These are phyloP conservation scores for Phrynosoma blainvillii DNA, from an alignment of 2,113 vertebrate genomes.

Conservation along the genomic window DNA sequence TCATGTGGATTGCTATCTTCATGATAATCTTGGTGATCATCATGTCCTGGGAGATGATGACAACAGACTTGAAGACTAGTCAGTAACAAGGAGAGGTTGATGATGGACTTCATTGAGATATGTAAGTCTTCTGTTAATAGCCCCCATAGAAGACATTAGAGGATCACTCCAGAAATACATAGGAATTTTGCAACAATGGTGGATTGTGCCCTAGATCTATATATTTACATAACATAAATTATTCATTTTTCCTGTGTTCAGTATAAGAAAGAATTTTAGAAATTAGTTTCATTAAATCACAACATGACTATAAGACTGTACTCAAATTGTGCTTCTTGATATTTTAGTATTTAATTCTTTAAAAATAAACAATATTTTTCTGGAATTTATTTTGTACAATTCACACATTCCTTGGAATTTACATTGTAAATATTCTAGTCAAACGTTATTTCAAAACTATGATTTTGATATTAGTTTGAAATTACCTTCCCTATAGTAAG, in stretches of 20 bases:
- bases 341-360: not conserved
- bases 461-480: not conserved
- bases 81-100: slow-evolving; percentile 52
- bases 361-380: not conserved
- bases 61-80: slow-evolving; percentile 49
- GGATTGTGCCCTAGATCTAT: not conserved
- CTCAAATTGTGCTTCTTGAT: not conserved
- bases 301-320: not conserved
- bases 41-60: slow-evolving; percentile 17
- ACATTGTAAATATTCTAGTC: not conserved
- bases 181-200: not conserved
- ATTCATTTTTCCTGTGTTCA: not conserved
- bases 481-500: not conserved
- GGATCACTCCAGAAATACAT: slow-evolving; percentile 3
- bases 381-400: not conserved
- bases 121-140: slow-evolving; percentile 42
- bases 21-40: not conserved
- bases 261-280: not conserved
- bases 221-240: not conserved
- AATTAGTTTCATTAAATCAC: not conserved
- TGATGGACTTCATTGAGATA: slow-evolving; percentile 58
- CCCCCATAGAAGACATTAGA: slow-evolving; percentile 10
- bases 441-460: not conserved
- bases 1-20: not conserved
- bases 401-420: not conserved